These are phyloP conservation scores for Megaceryle alcyon DNA, from an alignment of 2,797 vertebrate genomes.

Conservation along the genomic window DNA sequence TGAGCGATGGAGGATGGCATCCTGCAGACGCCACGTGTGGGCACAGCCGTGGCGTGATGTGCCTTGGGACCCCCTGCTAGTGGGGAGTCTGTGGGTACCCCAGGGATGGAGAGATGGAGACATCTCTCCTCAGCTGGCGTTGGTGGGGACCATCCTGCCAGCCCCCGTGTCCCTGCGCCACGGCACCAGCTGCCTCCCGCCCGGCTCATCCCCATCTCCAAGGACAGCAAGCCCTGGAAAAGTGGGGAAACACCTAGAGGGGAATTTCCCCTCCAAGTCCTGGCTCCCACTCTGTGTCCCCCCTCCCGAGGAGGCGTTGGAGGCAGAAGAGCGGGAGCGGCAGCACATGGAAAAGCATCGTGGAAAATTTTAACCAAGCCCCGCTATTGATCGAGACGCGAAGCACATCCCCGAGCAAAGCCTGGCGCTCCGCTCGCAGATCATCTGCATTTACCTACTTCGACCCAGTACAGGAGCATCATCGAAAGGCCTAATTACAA, in stretches of 20 bases:
- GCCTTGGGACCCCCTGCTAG: no score
- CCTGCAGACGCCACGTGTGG: neutral
- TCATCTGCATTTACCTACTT: slow-evolving; percentile 12
- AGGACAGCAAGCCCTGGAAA: neutral
- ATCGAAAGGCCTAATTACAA: slow-evolving; percentile 21
- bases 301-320: neutral
- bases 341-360: neutral
- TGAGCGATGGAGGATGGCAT: neutral
- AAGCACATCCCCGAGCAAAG: slow-evolving; percentile 3
- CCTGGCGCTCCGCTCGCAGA: neutral
- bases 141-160: fast-evolving
- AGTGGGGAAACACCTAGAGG: neutral
- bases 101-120: neutral
- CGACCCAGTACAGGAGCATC: neutral
- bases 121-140: neutral
- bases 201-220: fast-evolving
- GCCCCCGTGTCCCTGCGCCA: fast-evolving
- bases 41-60: fast-evolving
- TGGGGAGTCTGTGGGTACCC: neutral
- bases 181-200: neutral
- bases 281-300: fast-evolving
- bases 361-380: slow-evolving; percentile 21
- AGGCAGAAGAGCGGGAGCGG: neutral
- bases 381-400: neutral
- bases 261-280: neutral